Evolutionary conservation across 2,888 invertebrate species (phyloP).

Genomic region (Orgyia antiqua): DNA sequence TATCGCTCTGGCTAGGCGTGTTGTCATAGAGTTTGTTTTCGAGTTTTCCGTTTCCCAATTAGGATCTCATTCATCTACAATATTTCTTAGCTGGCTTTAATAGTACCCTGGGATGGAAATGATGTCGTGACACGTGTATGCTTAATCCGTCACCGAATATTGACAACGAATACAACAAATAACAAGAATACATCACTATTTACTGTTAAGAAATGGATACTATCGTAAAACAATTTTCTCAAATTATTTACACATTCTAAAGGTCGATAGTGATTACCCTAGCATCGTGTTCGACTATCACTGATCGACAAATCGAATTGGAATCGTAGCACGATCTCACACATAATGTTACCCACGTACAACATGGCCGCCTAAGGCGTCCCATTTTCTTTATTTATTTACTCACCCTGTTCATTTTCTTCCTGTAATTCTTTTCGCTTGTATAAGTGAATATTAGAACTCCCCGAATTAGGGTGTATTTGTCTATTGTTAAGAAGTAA

Average conservation of each 20-base stretch:
- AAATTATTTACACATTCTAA: conserved; percentile 64
- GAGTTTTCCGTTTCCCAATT: no score
- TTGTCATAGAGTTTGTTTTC: no score
- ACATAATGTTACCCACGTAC: conserved; percentile 53
- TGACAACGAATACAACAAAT: no score
- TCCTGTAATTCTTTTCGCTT: conserved; percentile 72
- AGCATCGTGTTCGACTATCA: conserved; percentile 36
- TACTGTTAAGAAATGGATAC: no score
- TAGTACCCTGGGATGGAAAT: no score
- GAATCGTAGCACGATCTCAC: conserved; percentile 58
- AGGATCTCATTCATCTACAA: no score
- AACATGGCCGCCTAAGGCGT: conserved; percentile 43
- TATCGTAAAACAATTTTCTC: no score
- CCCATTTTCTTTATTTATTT: conserved; percentile 62
- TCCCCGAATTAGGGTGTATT: conserved; percentile 47
- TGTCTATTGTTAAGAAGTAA: conserved; percentile 23
- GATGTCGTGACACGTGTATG: no score
- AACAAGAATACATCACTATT: no score
- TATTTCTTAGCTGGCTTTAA: no score
- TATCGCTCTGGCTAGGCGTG: no score
- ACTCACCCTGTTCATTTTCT: conserved; percentile 70
- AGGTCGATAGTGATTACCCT: conserved; percentile 47
- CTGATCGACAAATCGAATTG: conserved; percentile 67
- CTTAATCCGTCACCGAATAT: no score
- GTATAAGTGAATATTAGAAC: conserved; percentile 72